Conservation (phyloP, 2,888 invertebrate genomes). For the Catocala sponsa region DNA sequence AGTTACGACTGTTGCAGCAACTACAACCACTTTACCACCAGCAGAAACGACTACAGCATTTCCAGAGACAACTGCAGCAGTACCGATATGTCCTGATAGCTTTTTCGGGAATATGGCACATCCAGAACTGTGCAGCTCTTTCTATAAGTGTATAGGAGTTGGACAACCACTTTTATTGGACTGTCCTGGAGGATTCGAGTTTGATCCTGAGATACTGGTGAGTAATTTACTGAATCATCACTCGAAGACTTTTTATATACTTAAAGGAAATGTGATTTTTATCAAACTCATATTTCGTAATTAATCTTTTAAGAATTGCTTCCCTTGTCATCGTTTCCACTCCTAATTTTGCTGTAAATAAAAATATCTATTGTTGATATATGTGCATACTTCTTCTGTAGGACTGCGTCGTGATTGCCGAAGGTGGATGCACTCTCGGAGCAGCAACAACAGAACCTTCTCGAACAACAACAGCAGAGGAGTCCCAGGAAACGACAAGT, state of each 20-base stretch:
- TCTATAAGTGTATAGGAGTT: background rate
- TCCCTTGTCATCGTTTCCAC: background rate
- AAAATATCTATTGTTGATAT: too few relatives aligned
- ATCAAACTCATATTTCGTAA: too few relatives aligned
- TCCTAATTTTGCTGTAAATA: too few relatives aligned
- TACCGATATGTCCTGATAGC: background rate
- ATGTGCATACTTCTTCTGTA: background rate
- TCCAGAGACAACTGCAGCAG: background rate
- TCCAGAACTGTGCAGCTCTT: background rate
- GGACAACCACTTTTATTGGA: background rate
- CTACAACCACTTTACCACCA: too few relatives aligned
- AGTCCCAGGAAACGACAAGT: background rate
- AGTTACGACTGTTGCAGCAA: too few relatives aligned
- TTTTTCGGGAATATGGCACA: background rate
- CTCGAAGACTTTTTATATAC: too few relatives aligned
- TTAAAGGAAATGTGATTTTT: too few relatives aligned
- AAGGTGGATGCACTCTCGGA: constrained; percentile 19
- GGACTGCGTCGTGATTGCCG: constrained; percentile 11
- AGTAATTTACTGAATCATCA: background rate
- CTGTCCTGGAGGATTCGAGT: background rate
- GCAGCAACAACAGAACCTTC: background rate
- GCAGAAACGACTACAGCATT: too few relatives aligned
- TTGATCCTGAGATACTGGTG: background rate
- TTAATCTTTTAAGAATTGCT: background rate
- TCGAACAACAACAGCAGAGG: background rate